phyloP scores from a whole-genome alignment of 2,797 vertebrate genomes.

The Lates japonicus region DNA sequence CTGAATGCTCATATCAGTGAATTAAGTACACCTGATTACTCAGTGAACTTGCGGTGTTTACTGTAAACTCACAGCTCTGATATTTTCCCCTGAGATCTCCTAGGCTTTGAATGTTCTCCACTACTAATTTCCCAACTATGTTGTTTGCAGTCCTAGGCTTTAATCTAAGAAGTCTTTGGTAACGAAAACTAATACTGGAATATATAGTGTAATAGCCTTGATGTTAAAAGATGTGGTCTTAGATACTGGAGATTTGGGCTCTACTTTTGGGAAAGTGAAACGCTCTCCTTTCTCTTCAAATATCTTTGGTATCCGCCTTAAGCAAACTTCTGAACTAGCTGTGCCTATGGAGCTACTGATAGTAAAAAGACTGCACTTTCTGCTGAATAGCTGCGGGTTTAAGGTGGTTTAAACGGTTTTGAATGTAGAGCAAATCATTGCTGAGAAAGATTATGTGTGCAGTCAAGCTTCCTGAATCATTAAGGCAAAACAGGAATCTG shows the following conservation, averaged over 20 bases:
- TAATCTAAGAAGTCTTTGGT: neutral
- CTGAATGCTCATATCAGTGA: neutral
- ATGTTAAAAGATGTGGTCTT: constrained; percentile 26
- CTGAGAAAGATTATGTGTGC: constrained; percentile 17
- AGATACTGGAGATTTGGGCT: constrained; percentile 14
- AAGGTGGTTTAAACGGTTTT: constrained; percentile 13
- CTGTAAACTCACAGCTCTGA: constrained; percentile 18
- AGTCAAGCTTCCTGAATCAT: constrained; percentile 38
- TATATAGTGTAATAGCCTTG: neutral
- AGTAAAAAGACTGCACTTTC: constrained; percentile 3
- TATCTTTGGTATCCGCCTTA: constrained; percentile 17
- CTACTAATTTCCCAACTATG: constrained; percentile 10
- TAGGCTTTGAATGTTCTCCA: neutral
- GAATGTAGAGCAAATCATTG: constrained; percentile 25
- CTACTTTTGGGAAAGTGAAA: constrained; percentile 7
- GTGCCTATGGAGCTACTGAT: constrained; percentile 8
- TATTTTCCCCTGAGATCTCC: constrained; percentile 6
- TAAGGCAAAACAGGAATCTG: constrained; percentile 47
- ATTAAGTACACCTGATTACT: constrained; percentile 14
- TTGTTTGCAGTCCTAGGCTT: constrained; percentile 15
- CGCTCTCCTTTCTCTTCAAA: constrained; percentile 3
- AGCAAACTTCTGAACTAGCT: constrained; percentile 25
- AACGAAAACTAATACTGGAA: constrained; percentile 10
- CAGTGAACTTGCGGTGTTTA: neutral
- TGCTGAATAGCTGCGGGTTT: constrained; percentile 25